These are phyloP conservation scores for Amblyjoppa fuscipennis DNA, from an alignment of 2,888 invertebrate genomes.

Conservation along the genomic window DNA sequence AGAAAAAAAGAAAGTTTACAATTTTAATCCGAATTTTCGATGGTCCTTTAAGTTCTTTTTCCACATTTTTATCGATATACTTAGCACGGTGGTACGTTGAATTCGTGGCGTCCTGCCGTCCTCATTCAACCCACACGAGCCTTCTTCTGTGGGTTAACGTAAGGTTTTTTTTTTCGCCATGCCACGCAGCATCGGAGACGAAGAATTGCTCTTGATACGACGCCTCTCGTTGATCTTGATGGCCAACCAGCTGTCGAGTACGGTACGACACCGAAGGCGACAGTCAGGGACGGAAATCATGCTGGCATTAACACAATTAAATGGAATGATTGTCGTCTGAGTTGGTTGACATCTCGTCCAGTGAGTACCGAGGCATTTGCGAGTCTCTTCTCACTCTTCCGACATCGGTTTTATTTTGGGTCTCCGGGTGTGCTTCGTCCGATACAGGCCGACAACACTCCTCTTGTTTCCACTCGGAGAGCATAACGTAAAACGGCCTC, in stretches of 20 bases:
- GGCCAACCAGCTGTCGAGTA: conserved; percentile 24
- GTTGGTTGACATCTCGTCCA: conserved; percentile 68
- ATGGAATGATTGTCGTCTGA: conserved; percentile 71
- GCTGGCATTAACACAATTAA: conserved; percentile 78
- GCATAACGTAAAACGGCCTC: not conserved
- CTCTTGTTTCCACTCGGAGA: conserved; percentile 10
- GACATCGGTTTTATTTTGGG: conserved; percentile 67
- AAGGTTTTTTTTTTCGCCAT: not conserved
- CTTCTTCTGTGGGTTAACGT: not conserved
- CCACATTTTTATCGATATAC: not conserved
- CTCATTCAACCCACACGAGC: not conserved
- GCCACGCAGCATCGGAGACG: not conserved
- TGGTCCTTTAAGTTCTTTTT: not conserved
- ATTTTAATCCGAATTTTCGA: not conserved
- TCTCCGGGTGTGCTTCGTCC: conserved; percentile 1
- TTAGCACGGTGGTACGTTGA: not conserved
- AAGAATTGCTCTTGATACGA: conserved; percentile 14
- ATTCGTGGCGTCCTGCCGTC: not conserved
- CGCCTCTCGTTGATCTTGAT: conserved; percentile 29
- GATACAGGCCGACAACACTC: conserved; percentile 2
- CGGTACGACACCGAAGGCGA: conserved; percentile 26
- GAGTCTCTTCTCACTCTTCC: conserved; percentile 59
- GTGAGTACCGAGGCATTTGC: conserved; percentile 23
- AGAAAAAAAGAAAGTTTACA: not conserved
- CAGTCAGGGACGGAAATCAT: conserved; percentile 77